A percentile compares a stretch with the other conserved stretches of the same genome.
These are phyloP conservation scores for Anagyrus pseudococci DNA, from an alignment of 2,888 invertebrate species.

Conservation along the genomic window DNA sequence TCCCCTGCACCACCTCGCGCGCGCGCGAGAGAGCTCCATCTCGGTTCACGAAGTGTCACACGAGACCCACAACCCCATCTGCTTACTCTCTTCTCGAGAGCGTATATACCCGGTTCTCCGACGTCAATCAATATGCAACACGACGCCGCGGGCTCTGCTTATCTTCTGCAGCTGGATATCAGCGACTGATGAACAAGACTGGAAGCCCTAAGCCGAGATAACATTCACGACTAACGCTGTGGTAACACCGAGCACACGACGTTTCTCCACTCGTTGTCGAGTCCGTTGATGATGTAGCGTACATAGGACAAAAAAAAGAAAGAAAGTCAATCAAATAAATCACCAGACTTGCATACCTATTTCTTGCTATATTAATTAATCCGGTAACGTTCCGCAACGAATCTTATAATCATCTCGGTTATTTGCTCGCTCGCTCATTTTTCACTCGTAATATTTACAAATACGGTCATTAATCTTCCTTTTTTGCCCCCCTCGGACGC, in stretches of 20 bases:
- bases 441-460: constrained; percentile 9
- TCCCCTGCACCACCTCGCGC: constrained; percentile 11
- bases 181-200: neutral
- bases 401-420: neutral
- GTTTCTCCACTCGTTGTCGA: too few species aligned
- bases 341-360: too few species aligned
- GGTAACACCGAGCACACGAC: too few species aligned
- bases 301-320: too few species aligned
- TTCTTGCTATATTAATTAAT: too few species aligned
- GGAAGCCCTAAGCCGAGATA: neutral
- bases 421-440: constrained; percentile 14
- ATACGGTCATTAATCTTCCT: constrained; percentile 25
- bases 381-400: neutral
- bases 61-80: constrained; percentile 5
- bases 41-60: constrained; percentile 18
- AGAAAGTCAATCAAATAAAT: too few species aligned
- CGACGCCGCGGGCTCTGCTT: constrained; percentile 58
- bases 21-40: constrained; percentile 31
- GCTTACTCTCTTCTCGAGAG: constrained; percentile 29
- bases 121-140: constrained; percentile 61
- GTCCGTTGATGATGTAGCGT: too few species aligned
- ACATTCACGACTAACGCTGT: neutral
- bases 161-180: constrained; percentile 49
- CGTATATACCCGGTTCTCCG: neutral
- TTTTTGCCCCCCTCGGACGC: neutral